phyloP scores from a whole-genome alignment of 2,113 vertebrate genomes.

The Turdus rufiventris region DNA sequence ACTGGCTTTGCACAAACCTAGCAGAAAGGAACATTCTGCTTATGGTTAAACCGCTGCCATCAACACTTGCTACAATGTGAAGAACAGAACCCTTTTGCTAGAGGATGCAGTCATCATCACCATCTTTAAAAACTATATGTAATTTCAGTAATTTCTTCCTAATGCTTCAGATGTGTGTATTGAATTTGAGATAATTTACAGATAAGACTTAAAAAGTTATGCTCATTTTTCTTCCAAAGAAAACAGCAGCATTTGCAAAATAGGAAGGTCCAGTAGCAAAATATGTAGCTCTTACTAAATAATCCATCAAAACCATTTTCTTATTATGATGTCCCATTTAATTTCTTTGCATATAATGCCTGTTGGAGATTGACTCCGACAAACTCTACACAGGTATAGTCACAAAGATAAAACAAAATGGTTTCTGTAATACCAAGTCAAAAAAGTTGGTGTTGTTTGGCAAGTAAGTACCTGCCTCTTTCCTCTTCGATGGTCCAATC shows the following conservation, averaged over 20 bases:
- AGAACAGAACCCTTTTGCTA: not conserved
- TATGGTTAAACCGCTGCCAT: not conserved
- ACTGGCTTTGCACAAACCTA: not conserved
- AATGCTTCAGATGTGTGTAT: not conserved
- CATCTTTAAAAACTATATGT: not conserved
- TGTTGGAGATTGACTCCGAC: not conserved
- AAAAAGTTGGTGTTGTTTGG: not conserved
- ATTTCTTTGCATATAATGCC: not conserved
- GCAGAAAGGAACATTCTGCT: conserved; percentile 18
- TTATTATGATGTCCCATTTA: not conserved
- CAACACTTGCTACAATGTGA: not conserved
- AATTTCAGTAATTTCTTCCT: not conserved
- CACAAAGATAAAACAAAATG: not conserved
- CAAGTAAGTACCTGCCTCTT: not conserved
- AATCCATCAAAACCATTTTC: not conserved
- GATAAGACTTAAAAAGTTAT: not conserved
- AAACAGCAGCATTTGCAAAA: conserved; percentile 28
- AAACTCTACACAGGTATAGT: not conserved
- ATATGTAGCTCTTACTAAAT: not conserved
- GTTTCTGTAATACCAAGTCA: not conserved
- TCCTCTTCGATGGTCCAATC: not conserved
- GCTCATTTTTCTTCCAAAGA: conserved; percentile 2
- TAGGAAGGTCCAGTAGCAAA: conserved; percentile 29
- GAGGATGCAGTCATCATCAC: not conserved
- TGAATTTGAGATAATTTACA: not conserved